A percentile compares a stretch with the other conserved stretches of the same genome.
phyloP scores from a whole-genome alignment of 2,888 invertebrate genomes.

The Andrena bicolor region DNA sequence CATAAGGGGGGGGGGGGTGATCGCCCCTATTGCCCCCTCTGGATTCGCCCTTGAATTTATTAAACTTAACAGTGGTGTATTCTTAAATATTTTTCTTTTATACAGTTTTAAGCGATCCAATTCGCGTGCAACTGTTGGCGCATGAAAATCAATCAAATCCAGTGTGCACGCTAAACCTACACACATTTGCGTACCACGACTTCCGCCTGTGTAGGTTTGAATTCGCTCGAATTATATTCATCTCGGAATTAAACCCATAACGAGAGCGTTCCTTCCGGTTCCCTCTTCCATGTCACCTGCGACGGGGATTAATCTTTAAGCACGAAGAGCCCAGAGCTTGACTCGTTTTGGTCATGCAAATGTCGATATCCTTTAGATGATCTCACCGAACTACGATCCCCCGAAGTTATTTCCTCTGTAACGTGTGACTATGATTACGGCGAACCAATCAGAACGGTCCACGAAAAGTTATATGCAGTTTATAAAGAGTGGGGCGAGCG shows the following conservation, averaged over 20 bases:
- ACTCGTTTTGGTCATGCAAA: background rate
- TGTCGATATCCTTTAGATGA: background rate
- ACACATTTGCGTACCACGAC: background rate
- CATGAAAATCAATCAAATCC: background rate
- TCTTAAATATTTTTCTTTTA: no score
- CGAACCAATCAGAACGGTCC: conserved; percentile 81
- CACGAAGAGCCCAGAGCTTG: background rate
- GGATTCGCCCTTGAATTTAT: no score
- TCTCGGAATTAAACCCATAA: background rate
- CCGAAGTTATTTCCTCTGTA: conserved; percentile 43
- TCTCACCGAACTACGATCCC: background rate
- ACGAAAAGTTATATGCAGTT: conserved; percentile 74
- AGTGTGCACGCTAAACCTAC: background rate
- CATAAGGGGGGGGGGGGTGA: no score
- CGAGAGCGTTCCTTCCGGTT: background rate
- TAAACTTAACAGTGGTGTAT: no score
- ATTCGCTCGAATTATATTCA: background rate
- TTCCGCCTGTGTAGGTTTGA: conserved; percentile 8
- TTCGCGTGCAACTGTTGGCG: no score
- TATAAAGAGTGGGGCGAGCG: conserved; percentile 40
- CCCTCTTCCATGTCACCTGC: background rate
- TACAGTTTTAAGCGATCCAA: no score
- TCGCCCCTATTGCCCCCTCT: no score
- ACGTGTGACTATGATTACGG: conserved; percentile 62
- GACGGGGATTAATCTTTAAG: background rate